These are phyloP conservation scores for Drosophila prosaltans DNA, from an alignment of 1,140 invertebrate species.

Conservation along the genomic window DNA sequence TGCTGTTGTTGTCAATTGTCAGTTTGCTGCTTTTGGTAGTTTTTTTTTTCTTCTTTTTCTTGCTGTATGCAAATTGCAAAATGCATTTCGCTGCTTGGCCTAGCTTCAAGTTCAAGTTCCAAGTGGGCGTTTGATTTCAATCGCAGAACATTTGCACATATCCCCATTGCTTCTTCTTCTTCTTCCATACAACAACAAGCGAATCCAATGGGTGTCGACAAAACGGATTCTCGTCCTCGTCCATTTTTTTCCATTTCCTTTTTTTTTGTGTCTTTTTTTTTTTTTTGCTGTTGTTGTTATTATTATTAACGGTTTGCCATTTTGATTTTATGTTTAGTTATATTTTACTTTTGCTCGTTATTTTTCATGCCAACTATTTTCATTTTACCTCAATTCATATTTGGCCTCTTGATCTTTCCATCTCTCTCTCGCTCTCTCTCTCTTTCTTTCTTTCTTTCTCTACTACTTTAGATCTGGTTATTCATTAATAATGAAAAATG, in stretches of 20 bases:
- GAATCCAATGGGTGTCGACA: conserved; percentile 70
- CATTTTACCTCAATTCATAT: conserved; percentile 51
- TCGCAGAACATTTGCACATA: conserved; percentile 76
- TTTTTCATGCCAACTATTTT: conserved; percentile 60
- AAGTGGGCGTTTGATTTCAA: conserved; percentile 81
- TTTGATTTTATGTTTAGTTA: conserved; percentile 78
- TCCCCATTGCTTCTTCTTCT: conserved; percentile 17
- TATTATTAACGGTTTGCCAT: conserved; percentile 75
- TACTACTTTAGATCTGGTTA: neutral
- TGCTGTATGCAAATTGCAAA: conserved; percentile 78
- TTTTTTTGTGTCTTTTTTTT: neutral
- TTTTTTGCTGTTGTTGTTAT: conserved; percentile 22
- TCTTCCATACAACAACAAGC: neutral
- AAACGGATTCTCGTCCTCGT: conserved; percentile 55
- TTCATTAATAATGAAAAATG: conserved; percentile 14
- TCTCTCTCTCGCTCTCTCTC: conserved; percentile 18
- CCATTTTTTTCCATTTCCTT: neutral
- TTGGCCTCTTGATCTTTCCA: conserved; percentile 71
- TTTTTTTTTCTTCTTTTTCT: conserved; percentile 16
- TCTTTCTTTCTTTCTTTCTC: conserved; percentile 13
- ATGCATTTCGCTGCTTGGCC: conserved; percentile 58
- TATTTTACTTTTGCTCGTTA: conserved; percentile 73
- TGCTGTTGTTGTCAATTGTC: conserved; percentile 74
- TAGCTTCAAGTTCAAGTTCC: conserved; percentile 57
- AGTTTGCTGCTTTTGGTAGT: conserved; percentile 41